These are phyloP conservation scores for Tachyglossus aculeatus DNA, from an alignment of 2,797 vertebrate species.

Conservation along the genomic window DNA sequence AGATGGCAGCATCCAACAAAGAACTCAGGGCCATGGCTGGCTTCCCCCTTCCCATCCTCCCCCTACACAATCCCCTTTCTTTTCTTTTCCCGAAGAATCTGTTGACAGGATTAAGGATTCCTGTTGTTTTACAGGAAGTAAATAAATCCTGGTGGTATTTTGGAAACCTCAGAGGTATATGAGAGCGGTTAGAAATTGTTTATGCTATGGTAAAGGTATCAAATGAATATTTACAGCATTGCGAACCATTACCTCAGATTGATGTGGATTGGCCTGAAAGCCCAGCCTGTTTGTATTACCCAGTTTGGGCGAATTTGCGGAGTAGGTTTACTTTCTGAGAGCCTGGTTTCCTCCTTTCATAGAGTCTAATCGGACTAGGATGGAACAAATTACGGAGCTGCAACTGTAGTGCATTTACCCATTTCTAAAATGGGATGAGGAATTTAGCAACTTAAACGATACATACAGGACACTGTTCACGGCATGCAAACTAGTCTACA, in stretches of 20 bases:
- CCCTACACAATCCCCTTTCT: rapidly evolving
- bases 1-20: constrained; percentile 98
- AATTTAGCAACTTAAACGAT: constrained; percentile 3
- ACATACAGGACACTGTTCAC: background rate
- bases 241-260: constrained; percentile 48
- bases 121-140: constrained; percentile 63
- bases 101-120: constrained; percentile 61
- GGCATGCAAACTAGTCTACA: background rate
- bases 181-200: constrained; percentile 54
- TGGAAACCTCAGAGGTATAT: constrained; percentile 59
- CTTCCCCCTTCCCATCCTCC: too few species aligned
- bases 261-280: constrained; percentile 21
- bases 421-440: constrained; percentile 13
- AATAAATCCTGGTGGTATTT: constrained; percentile 57
- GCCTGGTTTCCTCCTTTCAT: background rate
- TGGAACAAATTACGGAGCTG: background rate
- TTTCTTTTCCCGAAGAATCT: background rate
- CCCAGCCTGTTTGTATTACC: constrained; percentile 46
- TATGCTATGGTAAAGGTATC: constrained; percentile 50
- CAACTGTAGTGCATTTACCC: background rate
- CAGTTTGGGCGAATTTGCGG: constrained; percentile 26
- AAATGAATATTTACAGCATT: constrained; percentile 58
- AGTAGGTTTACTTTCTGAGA: constrained; percentile 16
- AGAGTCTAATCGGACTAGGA: background rate
- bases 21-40: constrained; percentile 58